Evolutionary conservation across 2,888 invertebrate genomes (phyloP).

Genomic region (Lasioglossum morio): DNA sequence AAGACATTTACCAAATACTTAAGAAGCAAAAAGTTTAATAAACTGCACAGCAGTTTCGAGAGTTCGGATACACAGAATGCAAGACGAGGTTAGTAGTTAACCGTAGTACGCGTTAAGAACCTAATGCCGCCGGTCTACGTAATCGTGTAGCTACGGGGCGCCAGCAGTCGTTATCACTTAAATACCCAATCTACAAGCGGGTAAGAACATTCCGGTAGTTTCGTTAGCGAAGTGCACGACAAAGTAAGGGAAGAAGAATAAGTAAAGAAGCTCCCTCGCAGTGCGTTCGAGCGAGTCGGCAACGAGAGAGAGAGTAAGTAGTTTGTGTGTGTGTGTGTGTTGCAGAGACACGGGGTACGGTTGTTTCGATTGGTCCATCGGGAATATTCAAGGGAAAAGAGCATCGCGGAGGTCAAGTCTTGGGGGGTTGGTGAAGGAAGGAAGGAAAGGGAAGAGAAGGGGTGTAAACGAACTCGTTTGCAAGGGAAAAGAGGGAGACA

Average conservation of each 20-base stretch:
- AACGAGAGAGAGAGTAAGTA: too few species aligned
- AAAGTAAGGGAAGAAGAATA: neutral
- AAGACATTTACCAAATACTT: neutral
- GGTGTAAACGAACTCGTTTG: constrained; percentile 43
- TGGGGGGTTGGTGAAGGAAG: neutral
- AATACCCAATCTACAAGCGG: constrained; percentile 14
- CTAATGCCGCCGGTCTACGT: neutral
- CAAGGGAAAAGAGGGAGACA: constrained; percentile 35
- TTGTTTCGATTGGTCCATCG: constrained; percentile 6
- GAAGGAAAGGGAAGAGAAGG: neutral
- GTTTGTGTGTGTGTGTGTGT: too few species aligned
- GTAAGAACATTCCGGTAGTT: neutral
- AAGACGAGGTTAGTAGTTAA: neutral
- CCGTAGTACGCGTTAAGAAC: neutral
- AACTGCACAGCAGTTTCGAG: neutral
- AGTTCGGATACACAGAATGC: neutral
- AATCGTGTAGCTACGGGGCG: neutral
- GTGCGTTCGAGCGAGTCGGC: neutral
- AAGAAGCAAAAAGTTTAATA: neutral
- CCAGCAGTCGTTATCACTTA: constrained; percentile 5
- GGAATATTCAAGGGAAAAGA: constrained; percentile 20
- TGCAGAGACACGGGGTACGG: neutral
- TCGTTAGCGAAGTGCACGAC: neutral
- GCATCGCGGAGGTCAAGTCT: neutral
- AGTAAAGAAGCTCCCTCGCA: neutral